Base-by-base conservation (phyloP, 2,888 invertebrate species). In the Amphipyra berbera region DNA sequence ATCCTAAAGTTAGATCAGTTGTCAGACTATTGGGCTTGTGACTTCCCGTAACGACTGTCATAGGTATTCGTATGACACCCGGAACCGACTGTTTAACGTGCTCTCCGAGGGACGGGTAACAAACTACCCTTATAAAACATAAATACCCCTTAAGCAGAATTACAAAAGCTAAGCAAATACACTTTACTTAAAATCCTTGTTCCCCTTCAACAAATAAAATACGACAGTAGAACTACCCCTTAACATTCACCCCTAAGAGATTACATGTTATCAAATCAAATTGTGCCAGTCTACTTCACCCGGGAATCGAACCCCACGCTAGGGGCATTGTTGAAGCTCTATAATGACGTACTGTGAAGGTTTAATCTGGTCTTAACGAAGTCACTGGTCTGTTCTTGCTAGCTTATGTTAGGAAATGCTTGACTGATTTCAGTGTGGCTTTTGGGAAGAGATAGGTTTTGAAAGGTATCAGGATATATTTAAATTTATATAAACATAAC, bases 281-380 rank as follows among this genome's bases (percentile, higher is more conserved):
- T 85, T 80, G 83, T 85, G 78, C 77, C 84, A 82, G 84, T 85
- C 84, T 85, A 75, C 76, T 84, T 76, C 78, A 72, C 75, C 41
- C 71, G 82, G 72, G 81, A 80, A 57, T 76, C 61, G 76, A 74
- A 76, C 76, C 73, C 66, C 49, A 54, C 65, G 61, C 72, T 27
- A 35, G 50, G 45, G 71, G 67, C 55, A 65, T 70, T 65, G 57
- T 66, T 56, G 30, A 35, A 38, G 58, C 46, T 47, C 56, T 46
- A 54, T 59, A 73, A 57, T 67, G 78, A 70, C 50, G 73, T 64
- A 66, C 68, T 77, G n/a, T n/a, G 61, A 57, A 75, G 61, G 55
- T 68, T 52, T 78, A 76, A 76, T 72, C 64, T 61, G 56, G 15
- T 52, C 54, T 68, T 60, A 69, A 76, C 60, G 57, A 66, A 63